These are phyloP conservation scores for Phymorhynchus buccinoides DNA, from an alignment of 1,140 invertebrate genomes.

Conservation along the genomic window DNA sequence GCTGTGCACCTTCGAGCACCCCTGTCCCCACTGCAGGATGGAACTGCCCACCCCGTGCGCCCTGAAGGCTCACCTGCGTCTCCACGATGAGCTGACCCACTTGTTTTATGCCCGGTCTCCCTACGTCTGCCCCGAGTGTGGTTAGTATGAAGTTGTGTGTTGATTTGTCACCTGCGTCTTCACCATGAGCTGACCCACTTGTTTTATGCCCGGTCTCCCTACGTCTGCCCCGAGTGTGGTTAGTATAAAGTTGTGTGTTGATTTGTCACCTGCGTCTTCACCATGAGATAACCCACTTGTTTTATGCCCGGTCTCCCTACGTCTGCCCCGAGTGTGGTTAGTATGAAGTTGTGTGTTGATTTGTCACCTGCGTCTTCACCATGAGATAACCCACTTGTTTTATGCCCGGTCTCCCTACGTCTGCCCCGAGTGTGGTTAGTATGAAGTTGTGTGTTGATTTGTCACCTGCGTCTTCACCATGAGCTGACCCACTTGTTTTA, in stretches of 20 bases:
- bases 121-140: slow-evolving; percentile 45
- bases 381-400: not conserved
- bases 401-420: slow-evolving; percentile 1
- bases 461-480: no score
- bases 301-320: not conserved
- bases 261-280: slow-evolving; percentile 41
- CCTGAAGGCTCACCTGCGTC: slow-evolving; percentile 37
- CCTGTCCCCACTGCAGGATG: slow-evolving; percentile 36
- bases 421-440: slow-evolving; percentile 44
- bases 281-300: not conserved
- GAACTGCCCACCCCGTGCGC: slow-evolving; percentile 34
- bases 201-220: not conserved
- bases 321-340: slow-evolving; percentile 45
- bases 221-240: slow-evolving; percentile 46
- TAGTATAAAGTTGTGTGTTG: no score
- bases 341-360: no score
- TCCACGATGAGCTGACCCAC: slow-evolving; percentile 15
- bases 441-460: no score
- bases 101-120: not conserved
- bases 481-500: no score
- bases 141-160: no score
- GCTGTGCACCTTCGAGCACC: slow-evolving; percentile 21
- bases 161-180: slow-evolving; percentile 37
- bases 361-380: slow-evolving; percentile 40
- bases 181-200: slow-evolving; percentile 7